These are phyloP conservation scores for Ephestia elutella DNA, from an alignment of 1,140 invertebrate species.

Conservation along the genomic window DNA sequence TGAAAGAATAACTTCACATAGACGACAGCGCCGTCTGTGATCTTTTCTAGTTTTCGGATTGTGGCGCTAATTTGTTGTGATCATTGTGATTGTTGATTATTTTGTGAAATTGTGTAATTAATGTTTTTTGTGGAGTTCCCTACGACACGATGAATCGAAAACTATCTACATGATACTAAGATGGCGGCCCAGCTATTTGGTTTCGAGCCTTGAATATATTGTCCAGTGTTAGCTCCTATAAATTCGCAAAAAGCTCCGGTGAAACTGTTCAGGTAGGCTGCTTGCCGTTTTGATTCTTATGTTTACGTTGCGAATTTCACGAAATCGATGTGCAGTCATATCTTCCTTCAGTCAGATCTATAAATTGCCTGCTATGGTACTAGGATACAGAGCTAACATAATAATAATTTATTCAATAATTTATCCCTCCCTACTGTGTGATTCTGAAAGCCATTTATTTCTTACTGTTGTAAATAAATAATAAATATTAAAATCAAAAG, in stretches of 20 bases:
- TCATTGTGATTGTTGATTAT: conserved; percentile 24
- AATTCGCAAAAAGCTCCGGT: neutral
- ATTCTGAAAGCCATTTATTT: too few species aligned
- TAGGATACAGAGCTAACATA: too few species aligned
- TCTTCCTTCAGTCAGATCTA: too few species aligned
- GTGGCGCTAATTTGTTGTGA: conserved; percentile 47
- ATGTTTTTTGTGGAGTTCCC: neutral
- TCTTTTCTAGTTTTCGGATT: conserved; percentile 38
- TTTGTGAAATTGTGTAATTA: conserved; percentile 4
- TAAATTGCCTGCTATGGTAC: too few species aligned
- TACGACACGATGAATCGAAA: neutral
- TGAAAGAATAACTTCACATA: conserved; percentile 21
- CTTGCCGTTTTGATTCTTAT: neutral
- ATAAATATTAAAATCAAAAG: too few species aligned
- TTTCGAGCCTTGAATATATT: neutral
- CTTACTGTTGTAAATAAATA: too few species aligned
- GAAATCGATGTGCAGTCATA: too few species aligned
- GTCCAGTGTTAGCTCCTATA: neutral
- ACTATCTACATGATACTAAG: conserved; percentile 15
- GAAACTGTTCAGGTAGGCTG: neutral
- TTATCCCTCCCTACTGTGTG: too few species aligned
- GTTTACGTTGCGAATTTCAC: too few species aligned
- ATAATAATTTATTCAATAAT: too few species aligned
- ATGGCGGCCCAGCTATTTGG: conserved; percentile 20
- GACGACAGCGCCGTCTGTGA: conserved; percentile 60